phyloP scores from a whole-genome alignment of 2,113 vertebrate genomes.

The Taurulus bubalis region DNA sequence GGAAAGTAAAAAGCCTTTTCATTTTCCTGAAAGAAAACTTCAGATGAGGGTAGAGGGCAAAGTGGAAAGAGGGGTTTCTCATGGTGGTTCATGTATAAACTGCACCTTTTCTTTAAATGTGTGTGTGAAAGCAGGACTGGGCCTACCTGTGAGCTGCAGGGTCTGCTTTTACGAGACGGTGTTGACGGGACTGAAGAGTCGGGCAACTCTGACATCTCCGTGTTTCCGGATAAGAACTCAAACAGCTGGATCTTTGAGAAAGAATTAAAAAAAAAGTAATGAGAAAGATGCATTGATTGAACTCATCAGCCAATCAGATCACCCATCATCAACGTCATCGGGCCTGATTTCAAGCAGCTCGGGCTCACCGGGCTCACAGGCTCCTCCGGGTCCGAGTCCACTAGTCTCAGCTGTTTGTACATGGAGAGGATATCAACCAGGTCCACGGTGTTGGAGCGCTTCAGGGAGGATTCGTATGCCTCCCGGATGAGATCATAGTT shows the following conservation, averaged over 20 bases:
- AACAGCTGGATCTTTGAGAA: conserved; percentile 85
- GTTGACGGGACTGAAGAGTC: conserved; percentile 69
- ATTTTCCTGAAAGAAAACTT: conserved; percentile 30
- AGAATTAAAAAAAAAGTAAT: conserved; percentile 33
- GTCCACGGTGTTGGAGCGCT: conserved; percentile 90
- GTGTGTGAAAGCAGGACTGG: conserved; percentile 12
- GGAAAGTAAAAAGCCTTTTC: conserved; percentile 45
- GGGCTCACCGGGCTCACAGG: conserved; percentile 87
- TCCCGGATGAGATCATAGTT: conserved; percentile 86
- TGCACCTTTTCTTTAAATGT: conserved; percentile 23
- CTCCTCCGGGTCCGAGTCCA: conserved; percentile 78
- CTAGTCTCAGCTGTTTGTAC: conserved; percentile 77
- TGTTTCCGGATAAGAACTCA: conserved; percentile 86
- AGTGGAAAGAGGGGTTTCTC: conserved; percentile 37
- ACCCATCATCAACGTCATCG: conserved; percentile 25
- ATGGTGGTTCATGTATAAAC: conserved; percentile 8
- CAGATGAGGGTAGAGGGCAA: conserved; percentile 12
- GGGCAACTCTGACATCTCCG: conserved; percentile 51
- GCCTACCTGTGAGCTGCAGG: conserved; percentile 75
- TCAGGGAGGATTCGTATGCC: conserved; percentile 88
- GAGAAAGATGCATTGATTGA: conserved; percentile 20
- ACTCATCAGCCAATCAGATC: conserved; percentile 29
- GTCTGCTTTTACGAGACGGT: conserved; percentile 62
- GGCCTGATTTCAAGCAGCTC: conserved; percentile 65
- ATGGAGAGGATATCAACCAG: conserved; percentile 88